Percentiles rank a stretch among this genome's conserved stretches.
phyloP scores from a whole-genome alignment of 2,797 vertebrate genomes.

The Coregonus suidteri region DNA sequence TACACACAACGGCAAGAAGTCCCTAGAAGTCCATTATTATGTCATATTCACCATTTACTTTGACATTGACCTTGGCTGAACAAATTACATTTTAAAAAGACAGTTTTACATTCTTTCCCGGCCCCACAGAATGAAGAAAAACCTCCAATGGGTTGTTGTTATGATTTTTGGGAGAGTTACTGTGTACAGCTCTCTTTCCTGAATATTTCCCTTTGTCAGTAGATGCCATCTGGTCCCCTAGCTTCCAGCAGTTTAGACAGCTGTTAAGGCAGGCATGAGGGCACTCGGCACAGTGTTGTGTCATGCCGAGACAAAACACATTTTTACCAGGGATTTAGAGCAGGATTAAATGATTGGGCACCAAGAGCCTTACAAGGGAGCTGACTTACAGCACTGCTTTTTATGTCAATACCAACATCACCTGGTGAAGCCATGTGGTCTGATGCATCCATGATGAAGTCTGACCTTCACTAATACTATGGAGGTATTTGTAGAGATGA shows the following conservation, averaged over 20 bases:
- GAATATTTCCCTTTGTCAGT: conserved; percentile 36
- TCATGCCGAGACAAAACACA: conserved; percentile 58
- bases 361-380: conserved; percentile 42
- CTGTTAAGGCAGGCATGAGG: conserved; percentile 57
- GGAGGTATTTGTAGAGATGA: background rate
- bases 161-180: conserved; percentile 18
- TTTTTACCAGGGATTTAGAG: conserved; percentile 59
- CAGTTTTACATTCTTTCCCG: too few species aligned
- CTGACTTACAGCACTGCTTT: conserved; percentile 33
- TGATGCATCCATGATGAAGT: background rate
- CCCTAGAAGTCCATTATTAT: too few species aligned
- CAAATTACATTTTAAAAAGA: too few species aligned
- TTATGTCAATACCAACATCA: background rate
- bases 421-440: background rate
- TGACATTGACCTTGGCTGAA: too few species aligned
- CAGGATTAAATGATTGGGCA: conserved; percentile 51
- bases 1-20: too few species aligned
- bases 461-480: background rate
- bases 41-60: too few species aligned
- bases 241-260: conserved; percentile 64
- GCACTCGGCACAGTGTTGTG: conserved; percentile 36
- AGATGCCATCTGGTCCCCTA: conserved; percentile 55
- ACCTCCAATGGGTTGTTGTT: background rate
- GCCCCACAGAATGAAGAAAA: conserved; percentile 1
- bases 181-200: conserved; percentile 13